Evolutionary conservation across 64 coral and sea anemone species (phyloP).

Genomic region (Porites lutea): DNA sequence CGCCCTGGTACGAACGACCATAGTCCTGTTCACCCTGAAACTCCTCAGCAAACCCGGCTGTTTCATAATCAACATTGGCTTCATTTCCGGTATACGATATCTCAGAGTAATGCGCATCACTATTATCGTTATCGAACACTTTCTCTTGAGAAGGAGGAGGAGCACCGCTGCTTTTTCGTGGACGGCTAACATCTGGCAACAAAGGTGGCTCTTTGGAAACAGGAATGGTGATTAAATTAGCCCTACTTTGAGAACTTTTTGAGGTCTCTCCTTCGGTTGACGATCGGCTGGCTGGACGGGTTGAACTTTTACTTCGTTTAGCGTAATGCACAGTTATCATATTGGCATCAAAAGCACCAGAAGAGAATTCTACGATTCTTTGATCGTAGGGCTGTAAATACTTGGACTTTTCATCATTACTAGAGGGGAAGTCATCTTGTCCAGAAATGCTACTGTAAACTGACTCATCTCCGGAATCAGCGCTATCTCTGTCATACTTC

Average conservation of each 20-base stretch:
- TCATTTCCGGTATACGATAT: neutral
- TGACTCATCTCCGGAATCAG: conserved; percentile 26
- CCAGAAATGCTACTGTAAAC: conserved; percentile 34
- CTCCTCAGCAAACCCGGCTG: neutral
- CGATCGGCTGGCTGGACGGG: neutral
- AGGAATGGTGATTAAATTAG: conserved; percentile 33
- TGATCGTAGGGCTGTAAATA: neutral
- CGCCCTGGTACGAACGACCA: neutral
- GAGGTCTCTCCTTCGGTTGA: neutral
- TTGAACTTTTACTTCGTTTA: neutral
- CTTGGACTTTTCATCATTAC: neutral
- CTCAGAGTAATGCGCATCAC: neutral
- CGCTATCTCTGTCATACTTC: neutral
- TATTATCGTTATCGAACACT: neutral
- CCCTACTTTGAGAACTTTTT: neutral
- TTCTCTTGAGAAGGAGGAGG: neutral
- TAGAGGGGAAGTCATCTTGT: conserved; percentile 12
- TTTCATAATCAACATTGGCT: conserved; percentile 22
- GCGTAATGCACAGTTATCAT: conserved; percentile 31
- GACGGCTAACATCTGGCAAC: neutral
- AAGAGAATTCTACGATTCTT: conserved; percentile 31
- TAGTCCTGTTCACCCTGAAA: neutral
- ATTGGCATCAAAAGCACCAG: conserved; percentile 6
- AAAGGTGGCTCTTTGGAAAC: neutral
- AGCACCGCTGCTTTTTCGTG: neutral